A percentile compares a stretch with the other conserved stretches of the same genome.
phyloP scores from a whole-genome alignment of 2,888 invertebrate genomes.

The Cremastinae sp. region DNA sequence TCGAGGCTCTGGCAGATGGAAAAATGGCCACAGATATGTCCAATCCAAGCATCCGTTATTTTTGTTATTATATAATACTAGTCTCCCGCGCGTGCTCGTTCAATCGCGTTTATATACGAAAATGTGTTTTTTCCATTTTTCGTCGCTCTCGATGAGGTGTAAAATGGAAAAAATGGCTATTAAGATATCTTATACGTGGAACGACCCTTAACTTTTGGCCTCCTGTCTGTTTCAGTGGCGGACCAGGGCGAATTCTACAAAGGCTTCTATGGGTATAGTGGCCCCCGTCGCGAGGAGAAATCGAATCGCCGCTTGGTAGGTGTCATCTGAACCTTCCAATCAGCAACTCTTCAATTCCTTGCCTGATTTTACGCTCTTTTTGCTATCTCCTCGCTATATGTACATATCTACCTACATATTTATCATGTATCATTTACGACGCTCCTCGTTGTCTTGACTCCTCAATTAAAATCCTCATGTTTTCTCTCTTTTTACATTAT shows the following conservation, averaged over 20 bases:
- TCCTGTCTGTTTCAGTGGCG: constrained; percentile 84
- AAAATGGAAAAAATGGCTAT: neutral
- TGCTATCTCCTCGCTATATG: constrained; percentile 23
- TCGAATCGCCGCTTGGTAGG: constrained; percentile 87
- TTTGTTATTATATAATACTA: constrained; percentile 8
- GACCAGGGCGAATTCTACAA: constrained; percentile 93
- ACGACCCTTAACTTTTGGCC: constrained; percentile 81
- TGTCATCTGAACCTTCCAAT: constrained; percentile 77
- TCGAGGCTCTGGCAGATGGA: constrained; percentile 20
- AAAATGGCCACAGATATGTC: constrained; percentile 38
- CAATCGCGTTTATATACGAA: constrained; percentile 43
- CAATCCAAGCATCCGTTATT: constrained; percentile 42
- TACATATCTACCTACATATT: constrained; percentile 26
- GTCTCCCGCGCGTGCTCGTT: constrained; percentile 55
- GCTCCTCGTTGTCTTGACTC: too few species aligned
- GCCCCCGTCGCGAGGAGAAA: constrained; percentile 86
- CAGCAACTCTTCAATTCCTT: constrained; percentile 55
- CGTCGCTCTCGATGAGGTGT: neutral
- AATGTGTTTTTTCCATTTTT: constrained; percentile 27
- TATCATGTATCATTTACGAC: too few species aligned
- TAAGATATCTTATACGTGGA: constrained; percentile 51
- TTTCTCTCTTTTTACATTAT: constrained; percentile 27
- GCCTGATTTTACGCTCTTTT: constrained; percentile 17
- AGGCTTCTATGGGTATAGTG: constrained; percentile 89
- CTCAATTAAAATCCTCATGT: constrained; percentile 11